Evolutionary conservation across 2,888 invertebrate genomes (phyloP).

Genomic region (Melanophora roralis): DNA sequence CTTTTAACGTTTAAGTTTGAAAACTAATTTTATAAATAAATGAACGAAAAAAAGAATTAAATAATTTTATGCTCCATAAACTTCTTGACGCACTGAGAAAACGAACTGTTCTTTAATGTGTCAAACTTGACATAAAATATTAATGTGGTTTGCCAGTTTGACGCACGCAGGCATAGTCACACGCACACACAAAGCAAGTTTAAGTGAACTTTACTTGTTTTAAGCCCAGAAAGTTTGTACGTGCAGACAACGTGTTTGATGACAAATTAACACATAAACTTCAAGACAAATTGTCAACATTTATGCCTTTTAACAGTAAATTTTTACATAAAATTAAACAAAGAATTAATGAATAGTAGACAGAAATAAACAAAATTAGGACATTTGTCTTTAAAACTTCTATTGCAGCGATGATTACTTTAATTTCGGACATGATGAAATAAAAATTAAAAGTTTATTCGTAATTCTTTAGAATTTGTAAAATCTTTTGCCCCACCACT

Average conservation of each 20-base stretch:
- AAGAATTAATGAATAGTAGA: background rate
- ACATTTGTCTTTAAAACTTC: slow-evolving; percentile 7
- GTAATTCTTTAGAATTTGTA: too few species aligned
- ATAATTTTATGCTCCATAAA: slow-evolving; percentile 22
- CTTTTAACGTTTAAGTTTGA: background rate
- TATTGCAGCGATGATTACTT: too few species aligned
- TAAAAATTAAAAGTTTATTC: too few species aligned
- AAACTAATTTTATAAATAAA: background rate
- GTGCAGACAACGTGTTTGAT: background rate
- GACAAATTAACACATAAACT: slow-evolving; percentile 2
- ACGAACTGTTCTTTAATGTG: slow-evolving; percentile 48
- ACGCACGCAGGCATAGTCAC: background rate
- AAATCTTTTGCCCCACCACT: too few species aligned
- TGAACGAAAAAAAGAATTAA: background rate
- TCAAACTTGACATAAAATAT: slow-evolving; percentile 58
- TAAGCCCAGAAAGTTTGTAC: background rate
- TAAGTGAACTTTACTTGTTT: background rate
- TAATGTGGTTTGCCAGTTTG: slow-evolving; percentile 44
- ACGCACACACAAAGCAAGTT: background rate
- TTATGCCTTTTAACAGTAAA: slow-evolving; percentile 28
- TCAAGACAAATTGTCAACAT: slow-evolving; percentile 50
- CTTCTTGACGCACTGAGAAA: background rate
- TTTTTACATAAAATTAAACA: slow-evolving; percentile 2
- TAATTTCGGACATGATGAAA: too few species aligned
- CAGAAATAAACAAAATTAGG: slow-evolving; percentile 13